phyloP scores from a whole-genome alignment of 2,113 vertebrate species.

The Chionodraco myersi region DNA sequence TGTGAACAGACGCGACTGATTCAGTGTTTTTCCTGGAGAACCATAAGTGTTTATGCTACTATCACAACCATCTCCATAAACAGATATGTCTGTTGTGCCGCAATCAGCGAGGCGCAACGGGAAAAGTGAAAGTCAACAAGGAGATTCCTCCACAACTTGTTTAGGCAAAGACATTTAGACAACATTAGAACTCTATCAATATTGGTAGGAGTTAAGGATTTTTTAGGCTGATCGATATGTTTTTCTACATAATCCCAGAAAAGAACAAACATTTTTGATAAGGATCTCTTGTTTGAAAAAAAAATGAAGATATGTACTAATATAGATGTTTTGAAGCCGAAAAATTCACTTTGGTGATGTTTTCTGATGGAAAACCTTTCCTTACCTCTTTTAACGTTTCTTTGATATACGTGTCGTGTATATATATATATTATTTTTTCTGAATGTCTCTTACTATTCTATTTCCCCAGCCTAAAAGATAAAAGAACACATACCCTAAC shows the following conservation, averaged over 20 bases:
- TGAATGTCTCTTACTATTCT: neutral
- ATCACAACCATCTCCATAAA: constrained; percentile 57
- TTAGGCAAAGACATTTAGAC: constrained; percentile 22
- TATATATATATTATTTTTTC: neutral
- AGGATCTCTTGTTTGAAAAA: neutral
- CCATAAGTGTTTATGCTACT: constrained; percentile 28
- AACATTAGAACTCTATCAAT: neutral
- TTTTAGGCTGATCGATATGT: neutral
- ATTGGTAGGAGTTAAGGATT: neutral
- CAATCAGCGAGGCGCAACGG: constrained; percentile 49
- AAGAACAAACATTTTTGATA: neutral
- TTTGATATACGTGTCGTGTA: too few species aligned
- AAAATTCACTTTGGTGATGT: too few species aligned
- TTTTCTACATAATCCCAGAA: neutral
- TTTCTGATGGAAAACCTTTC: neutral
- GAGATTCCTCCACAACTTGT: constrained; percentile 48
- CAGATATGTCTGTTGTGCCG: constrained; percentile 20
- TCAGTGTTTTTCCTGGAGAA: constrained; percentile 24
- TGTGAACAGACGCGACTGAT: constrained; percentile 33
- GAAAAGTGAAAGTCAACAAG: constrained; percentile 62
- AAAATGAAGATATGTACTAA: neutral
- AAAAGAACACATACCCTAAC: too few species aligned
- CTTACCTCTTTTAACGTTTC: too few species aligned
- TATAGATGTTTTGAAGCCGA: neutral
- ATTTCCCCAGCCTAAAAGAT: neutral